Evolutionary conservation across 2,113 vertebrate genomes (phyloP), one percentile per base, ranked within the genome.

Genomic region (Otis tarda): DNA sequence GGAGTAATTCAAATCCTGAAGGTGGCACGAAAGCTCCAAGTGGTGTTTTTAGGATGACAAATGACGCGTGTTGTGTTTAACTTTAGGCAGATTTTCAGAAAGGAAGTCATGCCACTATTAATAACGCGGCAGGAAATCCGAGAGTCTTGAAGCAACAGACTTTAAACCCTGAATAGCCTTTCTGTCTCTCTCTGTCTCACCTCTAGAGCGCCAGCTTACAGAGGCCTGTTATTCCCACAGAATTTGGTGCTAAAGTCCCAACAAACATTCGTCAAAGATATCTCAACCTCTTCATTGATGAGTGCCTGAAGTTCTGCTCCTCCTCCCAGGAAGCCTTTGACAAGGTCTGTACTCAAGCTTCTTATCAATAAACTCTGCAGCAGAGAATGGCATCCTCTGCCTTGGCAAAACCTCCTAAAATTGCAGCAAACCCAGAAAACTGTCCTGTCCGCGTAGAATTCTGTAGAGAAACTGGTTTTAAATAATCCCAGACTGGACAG

Each of bases 251-350:
- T 96, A 99, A 99, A 96, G 99, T 99, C 78, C 99, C 99, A 86
- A 99, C 99, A 7, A 99, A 98, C 90, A 93, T 99, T 94, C 99
- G 99, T 35, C 99, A 99, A 94, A 98, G 99, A 83, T 99, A 99
- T 95, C 99, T 99, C 97, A 99, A 99, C 91, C 97, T 98, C 76
- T 99, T 99, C 97, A 99, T 99, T 9, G 99, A 99, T 22, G 99
- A 99, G 97, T 99, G 99, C 86, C 97, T 99, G 74, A 99, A 99
- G 70, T 98, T 99, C 94, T 99, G 98, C 93, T 61, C 97, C 7
- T 98, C 98, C 3, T 98, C 98, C 77, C 98, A 99, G 55, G 96
- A 93, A 47, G 99, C 99, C 7, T 98, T 99, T 69, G 98, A 99
- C 94, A 99, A 98, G 99, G 99, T 99, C 87, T 45, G 97, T 86